Conservation (phyloP, 2,113 vertebrate species). For the Macroglossus sobrinus region DNA sequence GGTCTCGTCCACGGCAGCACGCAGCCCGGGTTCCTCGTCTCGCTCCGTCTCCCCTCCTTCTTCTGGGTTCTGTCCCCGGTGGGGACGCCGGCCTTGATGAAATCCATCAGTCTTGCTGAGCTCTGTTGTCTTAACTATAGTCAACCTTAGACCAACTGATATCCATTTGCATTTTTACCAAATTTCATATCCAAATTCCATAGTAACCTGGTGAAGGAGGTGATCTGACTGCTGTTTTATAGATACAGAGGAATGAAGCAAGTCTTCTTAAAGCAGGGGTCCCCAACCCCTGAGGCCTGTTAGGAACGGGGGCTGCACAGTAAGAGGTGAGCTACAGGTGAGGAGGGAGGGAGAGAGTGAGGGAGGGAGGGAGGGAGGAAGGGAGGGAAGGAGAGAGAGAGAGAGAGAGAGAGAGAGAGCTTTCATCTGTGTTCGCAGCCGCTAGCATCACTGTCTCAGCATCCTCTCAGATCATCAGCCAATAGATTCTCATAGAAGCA, state of each 20-base stretch:
- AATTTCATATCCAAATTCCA: background rate
- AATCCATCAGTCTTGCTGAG: background rate
- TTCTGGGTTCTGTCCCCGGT: background rate
- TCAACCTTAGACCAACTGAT: background rate
- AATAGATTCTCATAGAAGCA: no score
- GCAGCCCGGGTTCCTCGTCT: background rate
- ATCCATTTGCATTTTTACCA: rapidly evolving
- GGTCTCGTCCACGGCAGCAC: background rate
- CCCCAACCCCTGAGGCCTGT: no score
- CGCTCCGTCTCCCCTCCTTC: background rate
- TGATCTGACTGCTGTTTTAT: rapidly evolving
- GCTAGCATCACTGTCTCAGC: no score
- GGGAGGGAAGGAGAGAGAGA: no score
- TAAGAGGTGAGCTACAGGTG: no score
- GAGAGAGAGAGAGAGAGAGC: no score
- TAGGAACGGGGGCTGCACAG: no score
- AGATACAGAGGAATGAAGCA: background rate
- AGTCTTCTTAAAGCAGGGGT: no score
- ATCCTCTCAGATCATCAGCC: no score
- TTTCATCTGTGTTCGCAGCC: no score
- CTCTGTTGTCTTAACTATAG: background rate
- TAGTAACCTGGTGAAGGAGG: background rate
- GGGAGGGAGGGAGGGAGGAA: no score
- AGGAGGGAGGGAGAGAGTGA: no score
- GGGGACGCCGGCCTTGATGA: background rate